phyloP scores from a whole-genome alignment of 1,140 invertebrate genomes.

The Drosophila nasuta region DNA sequence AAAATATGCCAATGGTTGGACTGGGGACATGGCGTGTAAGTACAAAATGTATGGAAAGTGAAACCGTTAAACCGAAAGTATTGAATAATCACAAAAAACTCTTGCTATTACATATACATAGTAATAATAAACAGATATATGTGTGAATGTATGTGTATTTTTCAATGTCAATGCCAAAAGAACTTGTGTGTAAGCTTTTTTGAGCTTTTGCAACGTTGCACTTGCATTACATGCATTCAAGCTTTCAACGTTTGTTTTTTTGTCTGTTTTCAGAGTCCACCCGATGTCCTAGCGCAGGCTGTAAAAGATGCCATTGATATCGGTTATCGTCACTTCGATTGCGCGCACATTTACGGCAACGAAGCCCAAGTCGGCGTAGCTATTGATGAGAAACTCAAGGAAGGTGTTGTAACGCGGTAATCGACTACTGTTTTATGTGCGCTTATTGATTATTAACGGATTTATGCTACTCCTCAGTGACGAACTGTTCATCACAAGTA shows the following conservation, averaged over 20 bases:
- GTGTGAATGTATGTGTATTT: not conserved
- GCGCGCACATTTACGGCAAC: conserved; percentile 91
- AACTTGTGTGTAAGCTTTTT: not conserved
- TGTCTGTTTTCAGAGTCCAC: conserved; percentile 87
- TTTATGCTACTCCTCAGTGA: conserved; percentile 82
- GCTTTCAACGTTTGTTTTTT: conserved; percentile 4
- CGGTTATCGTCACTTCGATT: conserved; percentile 93
- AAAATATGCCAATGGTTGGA: conserved; percentile 89
- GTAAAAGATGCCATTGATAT: conserved; percentile 90
- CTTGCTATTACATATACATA: not conserved
- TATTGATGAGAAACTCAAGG: conserved; percentile 87
- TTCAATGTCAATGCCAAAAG: conserved; percentile 55
- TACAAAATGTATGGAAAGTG: conserved; percentile 23
- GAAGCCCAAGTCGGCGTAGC: conserved; percentile 90
- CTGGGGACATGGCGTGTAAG: conserved; percentile 92
- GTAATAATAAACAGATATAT: not conserved
- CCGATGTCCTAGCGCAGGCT: conserved; percentile 89
- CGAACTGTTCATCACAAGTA: conserved; percentile 90
- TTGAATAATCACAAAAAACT: conserved; percentile 54
- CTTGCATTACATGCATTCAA: not conserved
- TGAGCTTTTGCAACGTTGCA: conserved; percentile 46
- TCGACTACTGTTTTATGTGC: conserved; percentile 86
- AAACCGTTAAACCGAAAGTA: conserved; percentile 2
- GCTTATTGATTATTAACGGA: conserved; percentile 70
- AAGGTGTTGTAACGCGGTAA: conserved; percentile 88